Percentiles rank a stretch among this genome's conserved stretches.
Conservation (phyloP, 2,888 invertebrate genomes). For the Hirudinaria manillensis region DNA sequence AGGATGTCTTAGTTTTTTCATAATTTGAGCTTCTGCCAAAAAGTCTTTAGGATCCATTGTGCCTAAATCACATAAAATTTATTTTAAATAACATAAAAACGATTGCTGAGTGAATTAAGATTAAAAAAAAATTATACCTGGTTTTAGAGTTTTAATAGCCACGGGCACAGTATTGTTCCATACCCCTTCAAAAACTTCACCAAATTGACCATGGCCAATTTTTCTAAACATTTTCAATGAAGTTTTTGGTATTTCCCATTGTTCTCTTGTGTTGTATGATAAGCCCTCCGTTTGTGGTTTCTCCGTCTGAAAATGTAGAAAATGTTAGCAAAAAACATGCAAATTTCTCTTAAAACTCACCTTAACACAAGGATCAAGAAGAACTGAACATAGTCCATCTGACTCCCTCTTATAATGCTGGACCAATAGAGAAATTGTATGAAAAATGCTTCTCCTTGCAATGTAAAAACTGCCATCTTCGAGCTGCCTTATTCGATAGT, state of each 20-base stretch:
- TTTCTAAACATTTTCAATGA: slow-evolving; percentile 92
- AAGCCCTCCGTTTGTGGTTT: slow-evolving; percentile 97
- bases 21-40: slow-evolving; percentile 97
- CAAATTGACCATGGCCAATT: slow-evolving; percentile 97
- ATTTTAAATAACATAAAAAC: background rate
- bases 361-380: slow-evolving; percentile 56
- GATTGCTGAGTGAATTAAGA: background rate
- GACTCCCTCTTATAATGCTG: slow-evolving; percentile 96
- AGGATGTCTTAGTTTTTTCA: slow-evolving; percentile 94
- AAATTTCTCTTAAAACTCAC: background rate
- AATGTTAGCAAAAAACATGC: background rate
- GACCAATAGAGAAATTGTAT: slow-evolving; percentile 90
- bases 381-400: slow-evolving; percentile 94
- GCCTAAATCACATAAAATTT: slow-evolving; percentile 42
- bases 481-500: slow-evolving; percentile 94
- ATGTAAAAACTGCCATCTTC: slow-evolving; percentile 99
- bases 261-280: slow-evolving; percentile 93
- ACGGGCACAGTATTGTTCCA: slow-evolving; percentile 99
- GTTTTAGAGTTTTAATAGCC: slow-evolving; percentile 94
- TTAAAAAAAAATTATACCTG: slow-evolving; percentile 58
- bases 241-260: slow-evolving; percentile 96
- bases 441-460: slow-evolving; percentile 91
- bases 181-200: slow-evolving; percentile 99
- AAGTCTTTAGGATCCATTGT: slow-evolving; percentile 97
- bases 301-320: slow-evolving; percentile 65